A percentile compares a stretch with the other conserved stretches of the same genome.
Conservation (phyloP, 2,888 invertebrate genomes). For the Xylota sylvarum region DNA sequence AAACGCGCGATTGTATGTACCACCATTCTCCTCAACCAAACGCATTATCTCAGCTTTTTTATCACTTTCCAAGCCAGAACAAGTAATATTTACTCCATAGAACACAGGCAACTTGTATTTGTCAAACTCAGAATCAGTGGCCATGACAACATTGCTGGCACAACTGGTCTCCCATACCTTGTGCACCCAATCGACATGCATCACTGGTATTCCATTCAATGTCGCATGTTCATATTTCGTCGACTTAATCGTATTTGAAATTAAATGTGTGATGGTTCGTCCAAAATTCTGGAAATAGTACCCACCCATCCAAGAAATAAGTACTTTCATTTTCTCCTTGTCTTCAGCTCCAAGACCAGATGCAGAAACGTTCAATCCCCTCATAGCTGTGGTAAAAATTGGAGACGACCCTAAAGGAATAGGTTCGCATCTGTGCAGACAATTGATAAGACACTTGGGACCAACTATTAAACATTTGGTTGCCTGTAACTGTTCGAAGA, state of each 20-base stretch:
- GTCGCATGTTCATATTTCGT: conserved; percentile 89
- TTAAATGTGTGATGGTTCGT: conserved; percentile 91
- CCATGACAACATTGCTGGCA: conserved; percentile 86
- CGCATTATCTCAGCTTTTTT: conserved; percentile 87
- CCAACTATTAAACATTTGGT: conserved; percentile 92
- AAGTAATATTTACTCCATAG: conserved; percentile 91
- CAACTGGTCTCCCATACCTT: conserved; percentile 92
- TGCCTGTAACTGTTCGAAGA: conserved; percentile 88
- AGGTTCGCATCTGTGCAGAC: conserved; percentile 89
- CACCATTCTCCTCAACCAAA: conserved; percentile 91
- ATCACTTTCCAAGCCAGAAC: conserved; percentile 87
- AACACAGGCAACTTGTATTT: conserved; percentile 89
- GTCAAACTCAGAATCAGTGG: conserved; percentile 88
- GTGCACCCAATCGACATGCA: conserved; percentile 92
- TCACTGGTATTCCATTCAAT: conserved; percentile 87
- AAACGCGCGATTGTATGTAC: conserved; percentile 86
- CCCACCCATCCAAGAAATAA: conserved; percentile 92
- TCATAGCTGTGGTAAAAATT: conserved; percentile 93
- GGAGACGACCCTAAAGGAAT: conserved; percentile 92
- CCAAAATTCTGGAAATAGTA: conserved; percentile 88
- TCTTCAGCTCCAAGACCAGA: conserved; percentile 86
- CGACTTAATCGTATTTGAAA: conserved; percentile 91
- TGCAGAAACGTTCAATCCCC: conserved; percentile 88
- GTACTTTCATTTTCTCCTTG: conserved; percentile 87
- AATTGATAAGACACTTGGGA: conserved; percentile 91